Percentiles rank a stretch among this genome's conserved stretches.
phyloP scores from a whole-genome alignment of 2,113 vertebrate genomes.

The Passer domesticus region DNA sequence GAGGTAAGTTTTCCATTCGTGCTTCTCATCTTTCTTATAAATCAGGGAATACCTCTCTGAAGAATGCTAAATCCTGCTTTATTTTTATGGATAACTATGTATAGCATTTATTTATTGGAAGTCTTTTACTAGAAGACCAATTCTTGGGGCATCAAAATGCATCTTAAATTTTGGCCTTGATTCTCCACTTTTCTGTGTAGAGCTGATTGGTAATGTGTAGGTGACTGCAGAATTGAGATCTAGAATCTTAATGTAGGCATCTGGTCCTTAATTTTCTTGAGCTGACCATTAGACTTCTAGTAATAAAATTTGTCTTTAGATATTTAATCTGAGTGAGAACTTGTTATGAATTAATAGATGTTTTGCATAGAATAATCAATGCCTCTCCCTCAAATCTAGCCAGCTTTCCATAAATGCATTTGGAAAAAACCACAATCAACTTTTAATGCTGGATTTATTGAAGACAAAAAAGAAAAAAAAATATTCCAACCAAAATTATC shows the following conservation, averaged over 20 bases:
- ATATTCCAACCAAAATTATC: neutral
- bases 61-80: neutral
- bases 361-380: neutral
- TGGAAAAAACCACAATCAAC: accelerated
- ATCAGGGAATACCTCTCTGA: neutral
- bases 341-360: neutral
- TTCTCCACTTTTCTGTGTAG: neutral
- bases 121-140: neutral
- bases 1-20: conserved; percentile 79
- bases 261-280: neutral
- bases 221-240: neutral
- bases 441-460: neutral
- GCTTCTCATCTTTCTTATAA: neutral
- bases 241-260: neutral
- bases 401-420: neutral
- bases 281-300: neutral
- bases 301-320: neutral
- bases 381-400: neutral
- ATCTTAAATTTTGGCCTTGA: neutral
- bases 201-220: neutral
- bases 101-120: neutral
- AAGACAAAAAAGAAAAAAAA: neutral
- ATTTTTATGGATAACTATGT: neutral
- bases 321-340: neutral
- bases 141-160: neutral